These are phyloP conservation scores for Nymphicus hollandicus DNA, from an alignment of 2,113 vertebrate genomes.

Conservation along the genomic window DNA sequence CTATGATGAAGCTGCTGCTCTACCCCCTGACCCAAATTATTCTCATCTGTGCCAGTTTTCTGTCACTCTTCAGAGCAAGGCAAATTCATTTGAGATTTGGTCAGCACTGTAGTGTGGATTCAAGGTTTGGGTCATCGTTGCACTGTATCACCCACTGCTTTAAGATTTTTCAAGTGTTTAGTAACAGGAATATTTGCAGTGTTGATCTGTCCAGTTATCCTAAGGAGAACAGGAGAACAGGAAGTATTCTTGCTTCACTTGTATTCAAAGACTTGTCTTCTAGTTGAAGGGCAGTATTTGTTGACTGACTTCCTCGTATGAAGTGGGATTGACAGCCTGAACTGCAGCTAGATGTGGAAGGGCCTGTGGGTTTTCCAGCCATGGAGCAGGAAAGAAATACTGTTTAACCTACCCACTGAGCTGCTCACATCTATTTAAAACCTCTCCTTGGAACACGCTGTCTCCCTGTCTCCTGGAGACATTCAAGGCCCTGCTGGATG, in stretches of 20 bases:
- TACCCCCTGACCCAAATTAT: neutral
- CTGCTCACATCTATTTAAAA: neutral
- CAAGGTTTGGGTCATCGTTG: neutral
- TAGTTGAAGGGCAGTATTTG: neutral
- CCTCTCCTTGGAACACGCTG: neutral
- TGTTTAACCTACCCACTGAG: neutral
- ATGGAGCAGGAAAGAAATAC: neutral
- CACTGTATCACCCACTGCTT: neutral
- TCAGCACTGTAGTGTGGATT: neutral
- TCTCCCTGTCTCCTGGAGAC: neutral
- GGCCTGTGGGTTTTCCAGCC: slow-evolving; percentile 16
- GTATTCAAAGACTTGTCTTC: neutral
- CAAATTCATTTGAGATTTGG: neutral
- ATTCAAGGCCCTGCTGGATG: neutral
- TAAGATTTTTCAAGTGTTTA: neutral
- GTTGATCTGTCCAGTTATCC: neutral
- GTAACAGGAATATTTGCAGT: neutral
- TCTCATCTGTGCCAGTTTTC: neutral
- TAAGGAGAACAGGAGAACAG: neutral
- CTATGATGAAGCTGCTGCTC: neutral
- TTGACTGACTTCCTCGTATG: neutral
- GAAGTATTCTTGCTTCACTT: neutral
- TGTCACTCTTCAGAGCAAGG: neutral
- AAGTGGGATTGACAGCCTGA: neutral
- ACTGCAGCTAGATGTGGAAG: neutral